phyloP scores from a whole-genome alignment of 2,888 invertebrate genomes.

The Agrotis segetum region DNA sequence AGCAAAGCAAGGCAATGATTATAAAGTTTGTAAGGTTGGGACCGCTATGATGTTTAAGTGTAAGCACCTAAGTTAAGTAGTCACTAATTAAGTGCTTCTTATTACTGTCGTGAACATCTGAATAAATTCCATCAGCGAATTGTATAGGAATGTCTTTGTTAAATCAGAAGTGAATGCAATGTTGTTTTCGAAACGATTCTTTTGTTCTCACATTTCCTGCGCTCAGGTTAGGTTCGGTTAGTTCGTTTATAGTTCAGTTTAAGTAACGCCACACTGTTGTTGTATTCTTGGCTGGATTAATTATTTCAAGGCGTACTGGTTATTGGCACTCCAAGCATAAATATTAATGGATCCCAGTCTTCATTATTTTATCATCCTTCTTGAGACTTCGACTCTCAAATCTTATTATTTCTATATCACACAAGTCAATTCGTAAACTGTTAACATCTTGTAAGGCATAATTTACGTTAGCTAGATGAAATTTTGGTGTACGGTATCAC shows the following conservation, averaged over 20 bases:
- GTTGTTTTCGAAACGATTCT: slow-evolving; percentile 81
- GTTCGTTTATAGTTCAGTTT: slow-evolving; percentile 74
- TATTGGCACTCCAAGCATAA: slow-evolving; percentile 3
- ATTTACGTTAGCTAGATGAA: slow-evolving; percentile 25
- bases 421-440: slow-evolving; percentile 1
- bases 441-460: slow-evolving; percentile 2
- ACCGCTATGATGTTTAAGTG: background rate
- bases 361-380: background rate
- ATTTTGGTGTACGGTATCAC: slow-evolving; percentile 37
- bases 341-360: background rate
- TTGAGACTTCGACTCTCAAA: background rate
- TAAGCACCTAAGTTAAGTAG: slow-evolving; percentile 3
- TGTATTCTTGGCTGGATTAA: slow-evolving; percentile 68
- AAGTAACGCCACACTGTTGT: slow-evolving; percentile 75
- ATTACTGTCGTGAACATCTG: slow-evolving; percentile 54
- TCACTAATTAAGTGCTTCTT: slow-evolving; percentile 28
- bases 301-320: background rate
- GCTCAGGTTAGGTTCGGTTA: slow-evolving; percentile 71
- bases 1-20: slow-evolving; percentile 2
- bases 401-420: background rate
- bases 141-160: slow-evolving; percentile 71
- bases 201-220: slow-evolving; percentile 82
- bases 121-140: slow-evolving; percentile 60
- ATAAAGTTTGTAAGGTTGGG: background rate
- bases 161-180: slow-evolving; percentile 68